These are phyloP conservation scores for Goniozus legneri DNA, from an alignment of 1,140 invertebrate genomes.

Conservation along the genomic window DNA sequence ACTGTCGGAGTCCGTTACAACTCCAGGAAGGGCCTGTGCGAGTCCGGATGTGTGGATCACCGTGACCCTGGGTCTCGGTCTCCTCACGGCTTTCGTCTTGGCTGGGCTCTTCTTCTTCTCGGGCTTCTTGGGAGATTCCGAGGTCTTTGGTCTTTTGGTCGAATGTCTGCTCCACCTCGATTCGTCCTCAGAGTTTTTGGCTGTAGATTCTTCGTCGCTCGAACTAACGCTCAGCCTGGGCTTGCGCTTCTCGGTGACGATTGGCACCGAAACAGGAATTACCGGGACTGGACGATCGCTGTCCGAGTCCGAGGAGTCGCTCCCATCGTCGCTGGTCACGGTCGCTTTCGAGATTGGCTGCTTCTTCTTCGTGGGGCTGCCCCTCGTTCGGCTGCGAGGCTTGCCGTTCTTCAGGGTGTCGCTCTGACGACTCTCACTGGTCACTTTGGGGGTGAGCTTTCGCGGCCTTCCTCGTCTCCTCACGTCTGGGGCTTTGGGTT, in stretches of 20 bases:
- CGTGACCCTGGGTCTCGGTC: slow-evolving; percentile 38
- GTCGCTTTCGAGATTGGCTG: slow-evolving; percentile 33
- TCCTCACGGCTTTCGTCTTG: slow-evolving; percentile 39
- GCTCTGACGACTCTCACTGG: slow-evolving; percentile 13
- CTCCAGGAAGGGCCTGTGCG: slow-evolving; percentile 31
- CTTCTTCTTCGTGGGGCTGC: slow-evolving; percentile 33
- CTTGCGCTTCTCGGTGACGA: slow-evolving; percentile 19
- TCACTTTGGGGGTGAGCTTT: slow-evolving; percentile 35
- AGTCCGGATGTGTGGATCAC: no score
- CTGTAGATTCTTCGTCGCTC: slow-evolving; percentile 41
- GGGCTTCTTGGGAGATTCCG: slow-evolving; percentile 41
- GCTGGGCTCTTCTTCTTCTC: slow-evolving; percentile 45
- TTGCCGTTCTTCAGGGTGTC: slow-evolving; percentile 26
- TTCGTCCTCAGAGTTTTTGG: slow-evolving; percentile 42
- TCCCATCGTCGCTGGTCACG: slow-evolving; percentile 36
- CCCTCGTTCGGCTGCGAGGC: slow-evolving; percentile 30
- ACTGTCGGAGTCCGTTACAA: slow-evolving; percentile 44
- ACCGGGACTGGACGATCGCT: slow-evolving; percentile 23
- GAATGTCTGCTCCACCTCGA: slow-evolving; percentile 32
- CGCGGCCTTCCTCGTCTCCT: slow-evolving; percentile 50
- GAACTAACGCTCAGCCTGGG: slow-evolving; percentile 31
- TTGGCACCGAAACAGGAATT: background rate
- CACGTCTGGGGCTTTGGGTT: slow-evolving; percentile 46
- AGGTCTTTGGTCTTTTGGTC: slow-evolving; percentile 35
- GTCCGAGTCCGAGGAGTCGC: slow-evolving; percentile 29